A percentile compares a stretch with the other conserved stretches of the same genome.
phyloP scores from a whole-genome alignment of 2,113 vertebrate genomes.

The mouse (Mus musculus) region DNA sequence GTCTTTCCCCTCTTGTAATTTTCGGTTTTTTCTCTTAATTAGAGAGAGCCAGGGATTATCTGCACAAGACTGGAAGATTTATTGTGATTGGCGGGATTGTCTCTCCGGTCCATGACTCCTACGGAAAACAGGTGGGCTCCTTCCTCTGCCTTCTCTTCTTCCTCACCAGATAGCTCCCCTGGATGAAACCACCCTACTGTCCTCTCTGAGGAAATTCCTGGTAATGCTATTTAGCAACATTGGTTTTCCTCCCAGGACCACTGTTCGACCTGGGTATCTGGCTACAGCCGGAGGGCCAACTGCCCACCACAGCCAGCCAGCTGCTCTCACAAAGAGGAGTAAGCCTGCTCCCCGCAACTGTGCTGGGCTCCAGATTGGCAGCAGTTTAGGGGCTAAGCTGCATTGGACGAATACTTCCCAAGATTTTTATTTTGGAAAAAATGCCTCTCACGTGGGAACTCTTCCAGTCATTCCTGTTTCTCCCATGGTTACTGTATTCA shows the following conservation, averaged over 20 bases:
- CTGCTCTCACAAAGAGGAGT: neutral
- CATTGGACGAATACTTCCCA: neutral
- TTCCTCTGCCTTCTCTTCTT: too few species aligned
- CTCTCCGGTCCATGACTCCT: constrained; percentile 98
- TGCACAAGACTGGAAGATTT: constrained; percentile 96
- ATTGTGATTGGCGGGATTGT: constrained; percentile 99
- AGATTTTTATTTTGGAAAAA: constrained; percentile 15
- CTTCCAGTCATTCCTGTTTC: neutral
- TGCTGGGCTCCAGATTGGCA: neutral
- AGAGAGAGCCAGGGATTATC: constrained; percentile 97
- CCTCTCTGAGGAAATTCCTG: neutral
- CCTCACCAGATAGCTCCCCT: neutral
- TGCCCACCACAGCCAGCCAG: neutral
- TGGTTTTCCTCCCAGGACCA: neutral
- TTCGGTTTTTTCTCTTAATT: constrained; percentile 65
- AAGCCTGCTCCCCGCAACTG: fast-evolving
- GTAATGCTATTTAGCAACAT: neutral
- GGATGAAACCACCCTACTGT: neutral
- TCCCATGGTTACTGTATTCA: neutral
- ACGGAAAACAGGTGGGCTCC: constrained; percentile 94
- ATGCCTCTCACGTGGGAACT: neutral
- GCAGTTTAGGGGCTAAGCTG: neutral
- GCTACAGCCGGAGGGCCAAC: neutral
- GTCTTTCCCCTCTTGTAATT: constrained; percentile 42
- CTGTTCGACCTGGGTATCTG: neutral